Percentiles rank a stretch among this genome's conserved stretches.
Evolutionary conservation across 2,888 invertebrate genomes (phyloP).

Genomic region (Syritta pipiens): DNA sequence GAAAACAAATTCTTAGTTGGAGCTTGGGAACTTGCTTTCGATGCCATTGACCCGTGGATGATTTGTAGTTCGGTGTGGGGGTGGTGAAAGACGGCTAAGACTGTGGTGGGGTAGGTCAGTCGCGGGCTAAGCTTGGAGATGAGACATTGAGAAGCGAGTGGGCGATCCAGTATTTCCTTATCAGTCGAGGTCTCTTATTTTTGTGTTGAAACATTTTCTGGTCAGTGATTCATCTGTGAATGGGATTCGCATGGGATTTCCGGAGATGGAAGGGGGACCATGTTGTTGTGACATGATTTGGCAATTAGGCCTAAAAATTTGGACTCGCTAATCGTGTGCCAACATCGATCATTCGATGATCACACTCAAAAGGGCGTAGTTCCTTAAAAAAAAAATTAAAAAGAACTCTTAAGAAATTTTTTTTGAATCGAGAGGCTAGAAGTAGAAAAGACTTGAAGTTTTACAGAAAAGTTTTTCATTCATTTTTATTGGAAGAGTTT

Average conservation of each 20-base stretch:
- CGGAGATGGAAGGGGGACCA: too few species aligned
- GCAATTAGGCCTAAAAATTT: too few species aligned
- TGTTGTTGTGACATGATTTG: not conserved
- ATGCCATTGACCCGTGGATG: constrained; percentile 32
- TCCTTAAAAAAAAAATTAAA: too few species aligned
- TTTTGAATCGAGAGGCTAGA: too few species aligned
- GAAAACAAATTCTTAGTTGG: constrained; percentile 21
- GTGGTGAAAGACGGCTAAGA: constrained; percentile 28
- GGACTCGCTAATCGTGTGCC: too few species aligned
- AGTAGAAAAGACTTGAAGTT: too few species aligned
- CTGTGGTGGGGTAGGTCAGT: constrained; percentile 61
- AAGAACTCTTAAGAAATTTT: too few species aligned
- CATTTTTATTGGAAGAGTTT: too few species aligned
- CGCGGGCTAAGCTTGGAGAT: constrained; percentile 8
- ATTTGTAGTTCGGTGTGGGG: constrained; percentile 9
- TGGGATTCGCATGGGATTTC: not conserved
- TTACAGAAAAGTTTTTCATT: too few species aligned
- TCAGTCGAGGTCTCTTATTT: not conserved
- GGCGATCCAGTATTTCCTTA: constrained; percentile 20
- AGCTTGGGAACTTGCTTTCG: constrained; percentile 2
- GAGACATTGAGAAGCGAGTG: constrained; percentile 22
- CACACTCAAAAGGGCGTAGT: too few species aligned
- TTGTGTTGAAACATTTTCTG: not conserved
- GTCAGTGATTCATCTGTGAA: not conserved
- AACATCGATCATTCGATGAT: too few species aligned